These are phyloP conservation scores for Oreohelix idahoensis DNA, from an alignment of 1,140 invertebrate species.

Conservation along the genomic window DNA sequence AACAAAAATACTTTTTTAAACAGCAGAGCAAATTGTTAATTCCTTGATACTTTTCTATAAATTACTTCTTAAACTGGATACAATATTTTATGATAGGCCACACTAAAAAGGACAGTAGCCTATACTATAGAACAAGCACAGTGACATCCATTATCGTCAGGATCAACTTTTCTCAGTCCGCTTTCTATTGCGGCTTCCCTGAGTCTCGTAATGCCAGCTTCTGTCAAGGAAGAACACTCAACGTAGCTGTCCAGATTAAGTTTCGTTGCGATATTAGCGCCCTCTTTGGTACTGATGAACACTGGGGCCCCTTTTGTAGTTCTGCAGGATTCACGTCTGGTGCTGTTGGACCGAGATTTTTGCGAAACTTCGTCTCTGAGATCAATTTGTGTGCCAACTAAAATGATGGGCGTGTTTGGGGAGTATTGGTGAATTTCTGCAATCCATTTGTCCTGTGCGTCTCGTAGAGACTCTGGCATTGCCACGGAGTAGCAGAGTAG, in stretches of 20 bases:
- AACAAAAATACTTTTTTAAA: no score
- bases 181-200: conserved; percentile 50
- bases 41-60: no score
- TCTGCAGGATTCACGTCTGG: background rate
- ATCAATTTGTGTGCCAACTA: conserved; percentile 78
- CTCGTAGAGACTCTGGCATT: conserved; percentile 97
- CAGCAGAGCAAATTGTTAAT: no score
- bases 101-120: no score
- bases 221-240: conserved; percentile 92
- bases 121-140: conserved; percentile 53
- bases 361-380: conserved; percentile 27
- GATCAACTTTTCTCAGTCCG: conserved; percentile 27
- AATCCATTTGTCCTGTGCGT: conserved; percentile 90
- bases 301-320: conserved; percentile 4
- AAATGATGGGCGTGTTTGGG: conserved; percentile 85
- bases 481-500: conserved; percentile 99
- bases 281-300: conserved; percentile 82
- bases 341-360: background rate
- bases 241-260: conserved; percentile 88
- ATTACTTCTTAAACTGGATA: no score
- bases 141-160: conserved; percentile 41
- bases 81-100: no score
- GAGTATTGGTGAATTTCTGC: conserved; percentile 80
- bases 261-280: conserved; percentile 79
- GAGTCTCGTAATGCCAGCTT: conserved; percentile 80